Evolutionary conservation across 2,797 vertebrate species (phyloP).

Genomic region (Chromobotia macracanthus): DNA sequence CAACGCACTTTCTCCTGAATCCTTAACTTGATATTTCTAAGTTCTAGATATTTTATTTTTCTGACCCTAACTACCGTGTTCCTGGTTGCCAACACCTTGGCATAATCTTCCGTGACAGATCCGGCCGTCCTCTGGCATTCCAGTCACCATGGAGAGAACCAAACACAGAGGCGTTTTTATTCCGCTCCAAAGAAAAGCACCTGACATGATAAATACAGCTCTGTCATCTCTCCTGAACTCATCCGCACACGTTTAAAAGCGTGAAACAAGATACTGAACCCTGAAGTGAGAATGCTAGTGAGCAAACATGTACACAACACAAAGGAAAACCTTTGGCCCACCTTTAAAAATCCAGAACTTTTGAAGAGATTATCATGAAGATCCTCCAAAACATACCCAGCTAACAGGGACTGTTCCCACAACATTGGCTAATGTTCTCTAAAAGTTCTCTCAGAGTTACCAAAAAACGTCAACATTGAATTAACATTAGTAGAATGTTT

Average conservation of each 20-base stretch:
- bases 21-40: slow-evolving; percentile 49
- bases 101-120: slow-evolving; percentile 59
- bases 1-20: slow-evolving; percentile 66
- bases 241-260: slow-evolving; percentile 54
- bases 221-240: slow-evolving; percentile 64
- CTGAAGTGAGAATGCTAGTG: slow-evolving; percentile 71
- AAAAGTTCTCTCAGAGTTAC: too few species aligned
- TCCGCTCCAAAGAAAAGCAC: slow-evolving; percentile 55
- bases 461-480: too few species aligned
- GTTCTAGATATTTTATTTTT: not conserved
- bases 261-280: slow-evolving; percentile 71
- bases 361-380: slow-evolving; percentile 57
- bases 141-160: slow-evolving; percentile 65
- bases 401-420: too few species aligned
- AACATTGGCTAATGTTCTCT: too few species aligned
- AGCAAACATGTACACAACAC: slow-evolving; percentile 64
- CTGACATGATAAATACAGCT: slow-evolving; percentile 62
- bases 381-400: slow-evolving; percentile 40
- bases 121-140: slow-evolving; percentile 55
- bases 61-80: slow-evolving; percentile 58
- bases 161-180: slow-evolving; percentile 59
- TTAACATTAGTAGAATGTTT: too few species aligned
- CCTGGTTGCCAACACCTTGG: slow-evolving; percentile 67
- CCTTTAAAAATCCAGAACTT: slow-evolving; percentile 70
- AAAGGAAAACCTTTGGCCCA: slow-evolving; percentile 65